Conservation (phyloP, 2,888 invertebrate genomes). For the Halictus ligatus region DNA sequence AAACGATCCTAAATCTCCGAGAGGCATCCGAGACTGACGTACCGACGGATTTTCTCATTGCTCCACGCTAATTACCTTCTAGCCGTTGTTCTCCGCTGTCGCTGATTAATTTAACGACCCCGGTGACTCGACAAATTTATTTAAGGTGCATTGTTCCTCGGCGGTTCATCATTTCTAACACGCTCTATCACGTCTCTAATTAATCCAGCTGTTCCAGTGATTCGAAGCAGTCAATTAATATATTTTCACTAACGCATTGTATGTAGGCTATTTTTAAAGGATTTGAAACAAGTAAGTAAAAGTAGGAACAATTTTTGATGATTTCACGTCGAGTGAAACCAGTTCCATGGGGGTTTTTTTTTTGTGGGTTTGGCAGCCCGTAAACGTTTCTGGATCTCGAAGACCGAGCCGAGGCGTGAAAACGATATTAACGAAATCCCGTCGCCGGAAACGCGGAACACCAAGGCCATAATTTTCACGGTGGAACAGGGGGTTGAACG, state of each 20-base stretch:
- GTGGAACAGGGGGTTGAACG: conserved; percentile 57
- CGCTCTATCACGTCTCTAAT: not conserved
- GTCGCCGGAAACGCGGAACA: conserved; percentile 50
- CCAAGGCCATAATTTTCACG: conserved; percentile 62
- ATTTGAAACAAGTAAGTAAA: no score
- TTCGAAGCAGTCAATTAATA: not conserved
- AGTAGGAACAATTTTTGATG: not conserved
- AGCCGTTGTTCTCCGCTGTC: not conserved
- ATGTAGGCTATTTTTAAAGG: no score
- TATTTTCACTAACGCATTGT: not conserved
- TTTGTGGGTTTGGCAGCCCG: not conserved
- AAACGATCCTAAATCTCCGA: not conserved
- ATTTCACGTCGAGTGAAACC: not conserved
- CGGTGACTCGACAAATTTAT: not conserved
- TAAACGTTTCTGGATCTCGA: not conserved
- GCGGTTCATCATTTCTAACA: not conserved
- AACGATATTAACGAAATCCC: conserved; percentile 39
- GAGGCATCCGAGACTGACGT: not conserved
- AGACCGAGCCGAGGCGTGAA: conserved; percentile 20
- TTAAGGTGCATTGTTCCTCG: not conserved
- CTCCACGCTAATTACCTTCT: not conserved
- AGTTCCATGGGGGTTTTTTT: not conserved
- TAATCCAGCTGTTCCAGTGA: not conserved
- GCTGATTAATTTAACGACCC: not conserved
- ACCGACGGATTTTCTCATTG: not conserved